Evolutionary conservation across 2,888 invertebrate genomes (phyloP).

Genomic region (Aproaerema taeniolella): DNA sequence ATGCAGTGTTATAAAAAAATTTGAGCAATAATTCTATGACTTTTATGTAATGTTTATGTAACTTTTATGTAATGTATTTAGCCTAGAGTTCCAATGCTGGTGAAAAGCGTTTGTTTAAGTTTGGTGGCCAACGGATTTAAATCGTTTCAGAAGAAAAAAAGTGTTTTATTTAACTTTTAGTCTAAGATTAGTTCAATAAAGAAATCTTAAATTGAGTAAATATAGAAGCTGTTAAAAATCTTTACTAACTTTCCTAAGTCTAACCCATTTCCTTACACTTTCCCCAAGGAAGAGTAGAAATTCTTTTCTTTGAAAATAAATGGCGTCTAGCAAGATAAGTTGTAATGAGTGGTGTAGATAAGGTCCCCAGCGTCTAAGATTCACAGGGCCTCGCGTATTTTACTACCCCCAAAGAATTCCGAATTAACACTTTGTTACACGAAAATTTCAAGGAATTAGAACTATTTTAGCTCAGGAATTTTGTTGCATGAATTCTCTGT

Average conservation of each 20-base stretch:
- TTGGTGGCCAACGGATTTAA: too few relatives aligned
- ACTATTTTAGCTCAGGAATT: constrained; percentile 11
- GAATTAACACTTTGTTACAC: constrained; percentile 17
- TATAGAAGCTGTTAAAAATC: not conserved
- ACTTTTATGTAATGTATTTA: too few relatives aligned
- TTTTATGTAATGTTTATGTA: too few relatives aligned
- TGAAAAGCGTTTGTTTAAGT: too few relatives aligned
- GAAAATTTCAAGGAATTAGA: constrained; percentile 10
- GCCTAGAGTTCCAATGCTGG: too few relatives aligned
- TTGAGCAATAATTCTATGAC: too few relatives aligned
- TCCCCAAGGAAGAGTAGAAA: constrained; percentile 1
- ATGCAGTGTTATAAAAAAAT: too few relatives aligned
- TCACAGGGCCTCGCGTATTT: constrained; percentile 7
- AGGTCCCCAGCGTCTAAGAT: constrained; percentile 11
- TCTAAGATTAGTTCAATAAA: not conserved
- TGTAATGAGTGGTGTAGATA: constrained; percentile 17
- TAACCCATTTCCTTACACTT: not conserved
- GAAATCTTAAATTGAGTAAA: too few relatives aligned
- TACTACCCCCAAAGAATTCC: constrained; percentile 12
- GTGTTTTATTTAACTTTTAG: not conserved
- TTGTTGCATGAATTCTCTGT: constrained; percentile 9
- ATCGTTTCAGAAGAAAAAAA: not conserved
- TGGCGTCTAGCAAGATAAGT: constrained; percentile 13
- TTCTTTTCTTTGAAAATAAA: constrained; percentile 15
- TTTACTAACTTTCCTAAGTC: not conserved